Conservation (phyloP, 2,113 vertebrate species). For the Stercorarius parasiticus region DNA sequence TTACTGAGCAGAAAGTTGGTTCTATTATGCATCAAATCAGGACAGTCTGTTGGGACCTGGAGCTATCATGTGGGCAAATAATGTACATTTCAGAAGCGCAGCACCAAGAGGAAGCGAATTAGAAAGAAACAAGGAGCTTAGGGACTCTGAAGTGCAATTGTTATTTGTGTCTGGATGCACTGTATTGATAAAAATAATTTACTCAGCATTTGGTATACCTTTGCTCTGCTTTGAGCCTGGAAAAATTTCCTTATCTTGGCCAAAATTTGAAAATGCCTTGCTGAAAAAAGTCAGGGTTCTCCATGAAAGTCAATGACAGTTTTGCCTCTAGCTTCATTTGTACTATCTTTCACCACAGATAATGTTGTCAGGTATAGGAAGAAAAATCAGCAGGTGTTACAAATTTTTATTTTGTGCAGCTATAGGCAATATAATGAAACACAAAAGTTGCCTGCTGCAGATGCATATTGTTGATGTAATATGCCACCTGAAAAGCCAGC, state of each 20-base stretch:
- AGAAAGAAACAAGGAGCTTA: not conserved
- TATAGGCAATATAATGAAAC: not conserved
- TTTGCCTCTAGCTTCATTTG: not conserved
- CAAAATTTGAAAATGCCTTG: not conserved
- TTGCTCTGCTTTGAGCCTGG: not conserved
- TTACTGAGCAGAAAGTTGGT: no score
- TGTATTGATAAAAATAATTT: not conserved
- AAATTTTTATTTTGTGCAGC: not conserved
- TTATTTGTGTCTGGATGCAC: not conserved
- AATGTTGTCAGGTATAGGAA: not conserved
- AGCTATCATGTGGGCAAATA: not conserved
- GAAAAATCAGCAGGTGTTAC: not conserved
- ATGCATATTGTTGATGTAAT: not conserved
- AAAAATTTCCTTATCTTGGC: not conserved
- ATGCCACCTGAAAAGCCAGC: not conserved
- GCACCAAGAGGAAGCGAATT: not conserved
- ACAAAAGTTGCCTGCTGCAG: not conserved
- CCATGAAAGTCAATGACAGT: not conserved
- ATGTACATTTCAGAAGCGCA: not conserved
- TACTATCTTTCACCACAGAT: not conserved
- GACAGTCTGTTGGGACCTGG: not conserved
- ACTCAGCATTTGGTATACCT: rapidly evolving
- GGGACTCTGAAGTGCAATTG: not conserved
- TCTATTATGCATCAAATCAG: no score
- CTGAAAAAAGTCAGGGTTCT: not conserved